Conservation (phyloP, 1,140 invertebrate species). For the Saxidomus purpurata region DNA sequence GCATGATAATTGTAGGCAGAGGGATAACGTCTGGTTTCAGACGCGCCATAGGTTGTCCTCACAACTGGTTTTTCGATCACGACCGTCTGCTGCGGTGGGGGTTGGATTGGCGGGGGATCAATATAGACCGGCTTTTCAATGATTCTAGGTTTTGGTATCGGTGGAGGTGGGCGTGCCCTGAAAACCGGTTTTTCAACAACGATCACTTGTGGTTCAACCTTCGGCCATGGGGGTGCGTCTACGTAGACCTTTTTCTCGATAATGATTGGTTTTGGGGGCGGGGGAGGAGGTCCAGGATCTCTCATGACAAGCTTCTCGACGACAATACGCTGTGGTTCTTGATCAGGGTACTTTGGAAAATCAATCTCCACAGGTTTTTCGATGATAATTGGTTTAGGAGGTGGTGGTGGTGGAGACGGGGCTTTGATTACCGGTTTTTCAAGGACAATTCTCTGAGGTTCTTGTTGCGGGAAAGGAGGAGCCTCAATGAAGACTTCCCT, state of each 20-base stretch:
- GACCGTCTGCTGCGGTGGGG: background rate
- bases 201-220: constrained; percentile 40
- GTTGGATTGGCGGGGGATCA: constrained; percentile 4
- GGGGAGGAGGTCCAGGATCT: constrained; percentile 43
- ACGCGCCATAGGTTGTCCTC: constrained; percentile 49
- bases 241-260: constrained; percentile 58
- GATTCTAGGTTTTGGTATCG: constrained; percentile 37
- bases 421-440: constrained; percentile 44
- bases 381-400: constrained; percentile 43
- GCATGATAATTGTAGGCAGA: constrained; percentile 36
- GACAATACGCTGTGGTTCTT: constrained; percentile 51
- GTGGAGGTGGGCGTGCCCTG: constrained; percentile 31
- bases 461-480: constrained; percentile 26
- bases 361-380: constrained; percentile 34
- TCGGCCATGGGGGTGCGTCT: constrained; percentile 48
- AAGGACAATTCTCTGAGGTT: constrained; percentile 42
- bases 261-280: constrained; percentile 43
- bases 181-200: constrained; percentile 54
- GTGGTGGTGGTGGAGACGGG: constrained; percentile 31
- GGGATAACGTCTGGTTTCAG: constrained; percentile 51
- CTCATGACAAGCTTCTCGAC: constrained; percentile 49
- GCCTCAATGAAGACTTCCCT: constrained; percentile 35
- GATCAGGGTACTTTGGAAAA: background rate
- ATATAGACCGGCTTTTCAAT: constrained; percentile 53
- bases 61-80: constrained; percentile 46